Evolutionary conservation across 2,113 vertebrate genomes (phyloP).

Genomic region (Pitta sordida): DNA sequence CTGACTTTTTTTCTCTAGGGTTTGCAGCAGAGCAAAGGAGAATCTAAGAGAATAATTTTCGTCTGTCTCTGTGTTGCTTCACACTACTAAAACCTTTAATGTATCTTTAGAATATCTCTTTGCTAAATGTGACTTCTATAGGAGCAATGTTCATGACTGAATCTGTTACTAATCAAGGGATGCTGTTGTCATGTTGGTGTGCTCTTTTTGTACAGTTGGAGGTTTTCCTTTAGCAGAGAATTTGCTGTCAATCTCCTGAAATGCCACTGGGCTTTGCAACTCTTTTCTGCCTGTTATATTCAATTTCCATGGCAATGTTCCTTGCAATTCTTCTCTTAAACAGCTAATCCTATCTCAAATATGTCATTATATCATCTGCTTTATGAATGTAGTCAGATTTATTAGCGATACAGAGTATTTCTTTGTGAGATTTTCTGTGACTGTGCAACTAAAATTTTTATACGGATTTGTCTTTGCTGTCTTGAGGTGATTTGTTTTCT

Average conservation of each 20-base stretch:
- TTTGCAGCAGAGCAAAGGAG: neutral
- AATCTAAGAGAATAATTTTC: neutral
- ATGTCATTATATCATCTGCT: neutral
- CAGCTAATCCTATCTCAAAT: neutral
- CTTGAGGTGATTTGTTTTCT: neutral
- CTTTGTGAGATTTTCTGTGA: neutral
- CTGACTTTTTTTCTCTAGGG: neutral
- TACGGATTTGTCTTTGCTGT: neutral
- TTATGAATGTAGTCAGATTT: neutral
- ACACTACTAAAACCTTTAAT: neutral
- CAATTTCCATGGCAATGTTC: conserved; percentile 37
- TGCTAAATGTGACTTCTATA: neutral
- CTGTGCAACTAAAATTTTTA: neutral
- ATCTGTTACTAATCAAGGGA: neutral
- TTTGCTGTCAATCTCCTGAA: conserved; percentile 31
- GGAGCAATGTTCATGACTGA: neutral
- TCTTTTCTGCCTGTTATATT: conserved; percentile 25
- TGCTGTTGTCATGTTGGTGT: neutral
- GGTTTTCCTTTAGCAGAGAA: neutral
- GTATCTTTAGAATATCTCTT: neutral
- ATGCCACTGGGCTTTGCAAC: conserved; percentile 29
- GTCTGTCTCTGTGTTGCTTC: neutral
- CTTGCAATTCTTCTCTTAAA: neutral
- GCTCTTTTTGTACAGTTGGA: neutral
- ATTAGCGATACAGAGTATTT: neutral